Evolutionary conservation across 2,113 vertebrate genomes (phyloP).

Genomic region (Indicator maculatus): DNA sequence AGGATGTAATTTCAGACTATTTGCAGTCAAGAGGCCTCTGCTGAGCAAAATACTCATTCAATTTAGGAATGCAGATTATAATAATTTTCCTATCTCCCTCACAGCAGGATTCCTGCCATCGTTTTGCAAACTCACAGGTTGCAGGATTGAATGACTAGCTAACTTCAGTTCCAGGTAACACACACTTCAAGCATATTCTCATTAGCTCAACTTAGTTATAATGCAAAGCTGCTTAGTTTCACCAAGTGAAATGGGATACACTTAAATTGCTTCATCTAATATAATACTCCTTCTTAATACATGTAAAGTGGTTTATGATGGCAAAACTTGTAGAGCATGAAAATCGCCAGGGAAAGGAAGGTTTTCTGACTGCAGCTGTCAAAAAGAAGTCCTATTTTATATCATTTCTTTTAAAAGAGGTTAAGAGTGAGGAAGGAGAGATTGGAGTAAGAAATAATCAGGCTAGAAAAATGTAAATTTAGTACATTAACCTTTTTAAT

Average conservation of each 20-base stretch:
- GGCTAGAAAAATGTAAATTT: slow-evolving; percentile 20
- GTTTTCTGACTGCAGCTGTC: slow-evolving; percentile 55
- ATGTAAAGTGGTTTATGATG: slow-evolving; percentile 68
- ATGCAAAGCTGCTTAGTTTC: slow-evolving; percentile 67
- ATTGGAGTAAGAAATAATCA: slow-evolving; percentile 27
- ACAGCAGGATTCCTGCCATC: slow-evolving; percentile 71
- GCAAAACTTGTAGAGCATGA: slow-evolving; percentile 62
- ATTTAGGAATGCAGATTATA: slow-evolving; percentile 78
- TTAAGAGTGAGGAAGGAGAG: background rate
- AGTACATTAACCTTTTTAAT: slow-evolving; percentile 20
- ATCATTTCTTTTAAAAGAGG: background rate
- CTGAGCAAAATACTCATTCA: slow-evolving; percentile 77
- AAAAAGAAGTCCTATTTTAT: slow-evolving; percentile 24
- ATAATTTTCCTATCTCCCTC: slow-evolving; percentile 77
- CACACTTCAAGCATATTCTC: slow-evolving; percentile 37
- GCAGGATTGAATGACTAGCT: slow-evolving; percentile 57
- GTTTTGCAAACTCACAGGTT: slow-evolving; percentile 63
- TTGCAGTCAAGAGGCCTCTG: slow-evolving; percentile 76
- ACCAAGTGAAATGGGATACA: slow-evolving; percentile 63
- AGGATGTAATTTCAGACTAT: slow-evolving; percentile 75
- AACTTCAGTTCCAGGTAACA: slow-evolving; percentile 64
- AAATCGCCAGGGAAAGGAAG: slow-evolving; percentile 24
- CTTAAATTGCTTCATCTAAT: slow-evolving; percentile 61
- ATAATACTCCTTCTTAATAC: slow-evolving; percentile 64
- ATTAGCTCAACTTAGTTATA: slow-evolving; percentile 64